Conservation (phyloP, 2,797 vertebrate species). For the Bovichtus variegatus region DNA sequence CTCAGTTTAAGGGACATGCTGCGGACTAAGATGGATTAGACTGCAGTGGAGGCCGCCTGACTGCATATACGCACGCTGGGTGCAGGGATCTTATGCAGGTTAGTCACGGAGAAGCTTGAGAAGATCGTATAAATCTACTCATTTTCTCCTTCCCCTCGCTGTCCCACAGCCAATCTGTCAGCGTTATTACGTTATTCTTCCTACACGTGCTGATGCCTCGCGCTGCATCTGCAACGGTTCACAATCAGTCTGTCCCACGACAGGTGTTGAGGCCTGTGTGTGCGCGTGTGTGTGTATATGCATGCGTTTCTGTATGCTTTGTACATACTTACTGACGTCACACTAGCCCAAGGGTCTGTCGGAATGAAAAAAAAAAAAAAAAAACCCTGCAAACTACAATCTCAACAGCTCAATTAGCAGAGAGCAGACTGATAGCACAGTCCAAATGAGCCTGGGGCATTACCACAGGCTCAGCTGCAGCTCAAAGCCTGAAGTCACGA, state of each 20-base stretch:
- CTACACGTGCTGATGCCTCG: constrained; percentile 5
- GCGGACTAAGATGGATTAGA: constrained; percentile 60
- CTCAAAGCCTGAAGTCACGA: constrained; percentile 51
- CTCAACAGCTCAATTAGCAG: constrained; percentile 64
- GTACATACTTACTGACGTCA: constrained; percentile 9
- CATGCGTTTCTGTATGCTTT: constrained; percentile 6
- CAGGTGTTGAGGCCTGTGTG: not conserved
- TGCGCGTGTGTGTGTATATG: constrained; percentile 1
- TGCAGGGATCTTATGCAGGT: constrained; percentile 59
- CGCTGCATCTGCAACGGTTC: constrained; percentile 1
- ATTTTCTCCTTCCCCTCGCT: constrained; percentile 36
- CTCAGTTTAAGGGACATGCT: constrained; percentile 14
- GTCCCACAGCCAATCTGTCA: constrained; percentile 62
- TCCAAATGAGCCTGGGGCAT: constrained; percentile 61
- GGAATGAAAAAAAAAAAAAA: too few relatives aligned
- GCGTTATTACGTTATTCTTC: constrained; percentile 44
- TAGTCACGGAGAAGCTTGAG: constrained; percentile 53
- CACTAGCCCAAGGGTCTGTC: constrained; percentile 20
- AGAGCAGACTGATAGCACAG: constrained; percentile 18
- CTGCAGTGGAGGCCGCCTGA: constrained; percentile 28
- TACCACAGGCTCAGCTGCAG: constrained; percentile 52
- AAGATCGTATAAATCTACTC: constrained; percentile 60
- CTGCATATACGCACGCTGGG: constrained; percentile 23
- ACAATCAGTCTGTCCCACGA: constrained; percentile 9
- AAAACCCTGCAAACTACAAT: constrained; percentile 36